Evolutionary conservation across 2,888 invertebrate species (phyloP).

Genomic region (Idaea dimidiata): DNA sequence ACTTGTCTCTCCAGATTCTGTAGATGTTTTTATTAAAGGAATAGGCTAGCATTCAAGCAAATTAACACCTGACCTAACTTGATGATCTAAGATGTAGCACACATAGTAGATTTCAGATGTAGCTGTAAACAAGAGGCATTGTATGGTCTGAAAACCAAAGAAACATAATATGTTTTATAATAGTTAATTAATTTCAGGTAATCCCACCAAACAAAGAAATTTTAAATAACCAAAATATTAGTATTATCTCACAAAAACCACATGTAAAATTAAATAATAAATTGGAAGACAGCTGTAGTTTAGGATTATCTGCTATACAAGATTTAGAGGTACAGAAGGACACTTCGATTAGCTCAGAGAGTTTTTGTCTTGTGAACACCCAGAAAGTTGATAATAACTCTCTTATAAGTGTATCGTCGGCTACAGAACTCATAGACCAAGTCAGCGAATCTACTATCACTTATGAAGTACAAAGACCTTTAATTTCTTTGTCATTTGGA

Average conservation of each 20-base stretch:
- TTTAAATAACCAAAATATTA: constrained; percentile 24
- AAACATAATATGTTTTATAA: too few species aligned
- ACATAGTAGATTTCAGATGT: too few species aligned
- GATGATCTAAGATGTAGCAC: too few species aligned
- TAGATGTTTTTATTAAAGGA: too few species aligned
- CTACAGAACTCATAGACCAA: constrained; percentile 33
- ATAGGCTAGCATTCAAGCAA: too few species aligned
- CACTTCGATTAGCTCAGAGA: constrained; percentile 8
- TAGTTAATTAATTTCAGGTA: constrained; percentile 29
- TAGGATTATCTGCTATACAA: constrained; percentile 46
- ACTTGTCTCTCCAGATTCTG: background rate
- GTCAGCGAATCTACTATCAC: constrained; percentile 38
- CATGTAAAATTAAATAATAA: constrained; percentile 19
- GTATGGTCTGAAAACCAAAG: too few species aligned
- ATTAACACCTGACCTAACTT: too few species aligned
- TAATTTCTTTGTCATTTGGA: constrained; percentile 51
- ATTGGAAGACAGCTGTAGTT: constrained; percentile 30
- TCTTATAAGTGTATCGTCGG: constrained; percentile 38
- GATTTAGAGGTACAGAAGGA: constrained; percentile 35
- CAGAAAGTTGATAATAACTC: constrained; percentile 14
- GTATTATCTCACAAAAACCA: constrained; percentile 22
- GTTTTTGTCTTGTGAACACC: constrained; percentile 6
- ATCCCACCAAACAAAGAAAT: constrained; percentile 40
- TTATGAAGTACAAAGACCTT: constrained; percentile 38
- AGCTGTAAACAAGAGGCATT: too few species aligned